Conservation (phyloP, 2,888 invertebrate species). For the Anoplius nigerrimus region DNA sequence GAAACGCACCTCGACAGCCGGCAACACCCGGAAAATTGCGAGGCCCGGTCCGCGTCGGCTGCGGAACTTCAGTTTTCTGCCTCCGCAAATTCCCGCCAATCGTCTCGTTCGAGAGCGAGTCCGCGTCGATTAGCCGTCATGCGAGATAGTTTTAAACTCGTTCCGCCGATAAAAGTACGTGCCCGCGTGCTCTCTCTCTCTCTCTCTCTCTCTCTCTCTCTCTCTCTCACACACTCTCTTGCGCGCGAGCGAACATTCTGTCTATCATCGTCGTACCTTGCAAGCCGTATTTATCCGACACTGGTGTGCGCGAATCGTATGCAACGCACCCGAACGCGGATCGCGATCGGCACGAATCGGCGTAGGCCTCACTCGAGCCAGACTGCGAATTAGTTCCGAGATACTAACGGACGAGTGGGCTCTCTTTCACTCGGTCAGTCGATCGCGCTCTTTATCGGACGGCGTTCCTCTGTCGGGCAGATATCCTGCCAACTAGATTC, state of each 20-base stretch:
- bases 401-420: too few relatives aligned
- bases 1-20: too few relatives aligned
- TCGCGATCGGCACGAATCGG: not conserved
- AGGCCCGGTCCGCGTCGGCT: too few relatives aligned
- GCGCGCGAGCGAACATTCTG: too few relatives aligned
- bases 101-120: not conserved
- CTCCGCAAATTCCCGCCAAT: constrained; percentile 34
- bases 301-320: not conserved
- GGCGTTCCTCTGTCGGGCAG: too few relatives aligned
- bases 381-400: too few relatives aligned
- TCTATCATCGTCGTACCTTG: not conserved
- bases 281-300: not conserved
- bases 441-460: too few relatives aligned
- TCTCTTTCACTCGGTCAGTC: too few relatives aligned
- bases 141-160: constrained; percentile 5
- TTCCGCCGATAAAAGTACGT: constrained; percentile 14
- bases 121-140: not conserved
- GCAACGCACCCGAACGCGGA: not conserved
- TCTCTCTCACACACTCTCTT: too few relatives aligned
- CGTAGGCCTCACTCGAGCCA: too few relatives aligned
- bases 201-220: not conserved
- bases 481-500: too few relatives aligned
- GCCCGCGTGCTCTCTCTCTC: not conserved
- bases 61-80: not conserved
- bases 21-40: too few relatives aligned